Conservation (phyloP, 2,113 vertebrate genomes). For the Ellobius talpinus region DNA sequence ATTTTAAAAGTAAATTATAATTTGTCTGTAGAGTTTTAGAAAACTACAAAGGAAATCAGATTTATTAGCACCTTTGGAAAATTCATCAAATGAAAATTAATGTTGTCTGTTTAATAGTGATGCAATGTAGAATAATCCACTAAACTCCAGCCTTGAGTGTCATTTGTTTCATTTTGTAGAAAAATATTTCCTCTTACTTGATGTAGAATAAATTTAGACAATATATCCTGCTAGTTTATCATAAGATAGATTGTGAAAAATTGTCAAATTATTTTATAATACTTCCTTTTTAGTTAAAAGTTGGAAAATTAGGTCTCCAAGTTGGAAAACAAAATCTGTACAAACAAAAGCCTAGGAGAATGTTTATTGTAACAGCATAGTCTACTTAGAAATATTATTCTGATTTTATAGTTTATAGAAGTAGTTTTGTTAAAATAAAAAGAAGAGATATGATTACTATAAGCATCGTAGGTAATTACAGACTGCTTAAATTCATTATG, state of each 20-base stretch:
- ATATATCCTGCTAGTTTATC: background rate
- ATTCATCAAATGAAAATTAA: background rate
- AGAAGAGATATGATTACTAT: background rate
- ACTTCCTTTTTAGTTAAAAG: background rate
- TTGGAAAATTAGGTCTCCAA: background rate
- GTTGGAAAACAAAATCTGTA: background rate
- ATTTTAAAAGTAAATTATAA: background rate
- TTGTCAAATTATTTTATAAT: background rate
- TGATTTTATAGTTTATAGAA: background rate
- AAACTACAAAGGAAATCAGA: background rate
- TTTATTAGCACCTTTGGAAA: background rate
- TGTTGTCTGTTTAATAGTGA: background rate
- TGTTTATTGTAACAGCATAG: background rate
- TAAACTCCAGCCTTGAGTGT: background rate
- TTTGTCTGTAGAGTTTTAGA: background rate
- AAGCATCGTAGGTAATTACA: background rate
- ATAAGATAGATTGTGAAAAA: background rate
- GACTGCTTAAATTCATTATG: background rate
- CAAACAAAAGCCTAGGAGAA: background rate
- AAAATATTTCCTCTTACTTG: slow-evolving; percentile 27
- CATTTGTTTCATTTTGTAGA: slow-evolving; percentile 38
- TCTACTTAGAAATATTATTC: background rate
- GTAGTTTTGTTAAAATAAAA: background rate
- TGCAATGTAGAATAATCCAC: slow-evolving; percentile 8
- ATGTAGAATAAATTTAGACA: slow-evolving; percentile 26